Evolutionary conservation across 1,140 invertebrate species (phyloP).

Genomic region (Drosophila nikananu): DNA sequence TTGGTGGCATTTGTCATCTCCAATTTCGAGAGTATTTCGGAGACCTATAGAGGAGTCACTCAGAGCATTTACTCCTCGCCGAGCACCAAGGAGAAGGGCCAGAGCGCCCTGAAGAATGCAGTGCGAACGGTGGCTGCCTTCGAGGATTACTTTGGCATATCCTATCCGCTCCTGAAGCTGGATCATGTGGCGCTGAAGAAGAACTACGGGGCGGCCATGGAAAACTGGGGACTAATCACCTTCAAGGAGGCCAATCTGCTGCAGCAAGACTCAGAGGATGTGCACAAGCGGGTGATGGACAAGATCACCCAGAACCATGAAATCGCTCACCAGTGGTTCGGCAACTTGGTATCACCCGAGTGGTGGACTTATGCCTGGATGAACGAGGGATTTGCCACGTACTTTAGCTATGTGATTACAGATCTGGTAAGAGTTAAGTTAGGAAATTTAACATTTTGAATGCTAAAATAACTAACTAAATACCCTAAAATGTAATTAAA

Average conservation of each 20-base stretch:
- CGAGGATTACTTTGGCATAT: constrained; percentile 86
- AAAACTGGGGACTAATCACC: constrained; percentile 94
- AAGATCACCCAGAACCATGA: constrained; percentile 87
- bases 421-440: constrained; percentile 62
- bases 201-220: constrained; percentile 93
- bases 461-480: neutral
- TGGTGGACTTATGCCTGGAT: constrained; percentile 85
- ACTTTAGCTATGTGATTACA: constrained; percentile 89
- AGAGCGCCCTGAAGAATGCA: constrained; percentile 87
- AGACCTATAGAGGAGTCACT: constrained; percentile 69
- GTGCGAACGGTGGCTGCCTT: constrained; percentile 86
- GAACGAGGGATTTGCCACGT: constrained; percentile 90
- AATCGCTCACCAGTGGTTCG: constrained; percentile 90
- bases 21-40: constrained; percentile 86
- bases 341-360: constrained; percentile 88
- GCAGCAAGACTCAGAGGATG: constrained; percentile 6
- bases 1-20: constrained; percentile 91
- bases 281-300: constrained; percentile 48
- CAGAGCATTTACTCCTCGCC: constrained; percentile 89
- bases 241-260: constrained; percentile 86
- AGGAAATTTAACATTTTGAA: neutral
- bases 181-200: constrained; percentile 92
- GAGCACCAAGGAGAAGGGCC: constrained; percentile 86
- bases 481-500: neutral
- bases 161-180: constrained; percentile 86